Evolutionary conservation across 2,888 invertebrate genomes (phyloP).

Genomic region (Pheosia tremula): DNA sequence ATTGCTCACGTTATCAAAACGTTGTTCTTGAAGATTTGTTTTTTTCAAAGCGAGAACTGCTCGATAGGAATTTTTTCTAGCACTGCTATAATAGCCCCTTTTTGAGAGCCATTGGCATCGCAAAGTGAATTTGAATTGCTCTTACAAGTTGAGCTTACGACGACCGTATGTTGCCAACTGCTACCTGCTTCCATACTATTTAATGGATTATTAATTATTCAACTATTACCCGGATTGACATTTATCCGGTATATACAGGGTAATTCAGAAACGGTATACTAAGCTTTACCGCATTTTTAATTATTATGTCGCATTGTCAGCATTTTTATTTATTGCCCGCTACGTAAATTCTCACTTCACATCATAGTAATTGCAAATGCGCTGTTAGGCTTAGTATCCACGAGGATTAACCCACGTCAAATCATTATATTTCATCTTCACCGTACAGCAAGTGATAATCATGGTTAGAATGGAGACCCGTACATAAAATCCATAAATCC

Average conservation of each 20-base stretch:
- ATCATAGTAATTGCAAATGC: no score
- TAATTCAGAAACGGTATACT: not conserved
- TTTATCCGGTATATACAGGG: not conserved
- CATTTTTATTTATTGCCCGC: no score
- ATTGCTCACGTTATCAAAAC: no score
- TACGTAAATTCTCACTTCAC: no score
- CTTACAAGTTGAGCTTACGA: constrained; percentile 35
- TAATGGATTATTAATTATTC: constrained; percentile 4
- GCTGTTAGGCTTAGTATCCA: no score
- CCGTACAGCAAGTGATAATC: no score
- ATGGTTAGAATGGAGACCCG: no score
- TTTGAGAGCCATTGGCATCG: constrained; percentile 29
- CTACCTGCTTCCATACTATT: constrained; percentile 3
- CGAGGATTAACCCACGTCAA: no score
- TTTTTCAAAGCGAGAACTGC: not conserved
- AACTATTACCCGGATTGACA: not conserved
- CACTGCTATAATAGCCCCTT: constrained; percentile 28
- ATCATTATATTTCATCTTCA: no score
- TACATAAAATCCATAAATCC: no score
- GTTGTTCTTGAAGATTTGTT: not conserved
- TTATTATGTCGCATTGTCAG: no score
- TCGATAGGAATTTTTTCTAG: not conserved
- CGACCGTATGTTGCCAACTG: constrained; percentile 21
- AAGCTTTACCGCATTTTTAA: no score
- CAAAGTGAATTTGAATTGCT: constrained; percentile 49